Percentiles rank a stretch among this genome's conserved stretches.
These are phyloP conservation scores for Seira musarum DNA, from an alignment of 2,888 invertebrate species.

Conservation along the genomic window DNA sequence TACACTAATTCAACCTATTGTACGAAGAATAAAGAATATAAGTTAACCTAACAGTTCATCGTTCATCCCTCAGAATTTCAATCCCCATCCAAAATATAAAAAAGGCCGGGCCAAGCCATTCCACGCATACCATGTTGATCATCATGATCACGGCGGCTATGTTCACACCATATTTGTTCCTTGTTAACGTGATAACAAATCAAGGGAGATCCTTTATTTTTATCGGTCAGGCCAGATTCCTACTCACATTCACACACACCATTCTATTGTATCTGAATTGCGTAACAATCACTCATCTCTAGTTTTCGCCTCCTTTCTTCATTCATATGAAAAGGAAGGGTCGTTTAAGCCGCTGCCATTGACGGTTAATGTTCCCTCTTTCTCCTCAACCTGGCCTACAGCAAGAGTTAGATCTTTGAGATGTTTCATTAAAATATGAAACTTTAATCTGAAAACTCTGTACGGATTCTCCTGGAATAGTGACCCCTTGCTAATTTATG, in stretches of 20 bases:
- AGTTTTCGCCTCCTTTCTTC: background rate
- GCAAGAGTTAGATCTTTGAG: background rate
- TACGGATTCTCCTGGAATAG: background rate
- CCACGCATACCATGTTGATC: slow-evolving; percentile 8
- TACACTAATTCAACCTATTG: background rate
- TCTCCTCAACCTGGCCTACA: background rate
- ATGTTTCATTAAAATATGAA: background rate
- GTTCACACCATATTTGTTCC: slow-evolving; percentile 31
- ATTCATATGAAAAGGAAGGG: slow-evolving; percentile 3
- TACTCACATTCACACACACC: background rate
- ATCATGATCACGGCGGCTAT: too few species aligned
- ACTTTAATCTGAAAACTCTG: background rate
- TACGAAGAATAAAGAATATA: too few species aligned
- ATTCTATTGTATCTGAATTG: background rate
- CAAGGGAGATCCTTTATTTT: background rate
- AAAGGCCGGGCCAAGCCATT: background rate
- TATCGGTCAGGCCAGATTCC: too few species aligned
- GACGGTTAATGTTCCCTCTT: too few species aligned
- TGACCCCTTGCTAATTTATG: background rate
- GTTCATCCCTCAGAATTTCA: too few species aligned
- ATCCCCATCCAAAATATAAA: too few species aligned
- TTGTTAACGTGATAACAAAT: background rate
- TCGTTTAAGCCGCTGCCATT: too few species aligned
- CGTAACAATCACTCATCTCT: background rate
- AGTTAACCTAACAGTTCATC: too few species aligned